Evolutionary conservation across 1,140 invertebrate species (phyloP), one percentile per base, ranked within the genome.

Genomic region (Aphelinus certus): DNA sequence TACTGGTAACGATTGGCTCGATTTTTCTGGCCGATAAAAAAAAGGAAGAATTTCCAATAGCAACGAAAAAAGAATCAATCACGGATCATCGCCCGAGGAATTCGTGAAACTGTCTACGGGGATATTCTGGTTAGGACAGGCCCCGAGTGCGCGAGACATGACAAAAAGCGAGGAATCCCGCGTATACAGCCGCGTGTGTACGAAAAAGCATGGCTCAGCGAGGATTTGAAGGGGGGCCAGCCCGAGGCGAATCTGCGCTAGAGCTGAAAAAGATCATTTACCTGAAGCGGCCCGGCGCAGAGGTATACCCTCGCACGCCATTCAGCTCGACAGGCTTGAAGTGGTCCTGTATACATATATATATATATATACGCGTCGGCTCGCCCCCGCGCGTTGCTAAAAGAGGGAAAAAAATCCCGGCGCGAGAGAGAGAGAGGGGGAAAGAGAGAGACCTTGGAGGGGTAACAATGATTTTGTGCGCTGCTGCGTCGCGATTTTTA

Each of bases 211-310:
- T 26, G 26, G 26, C 26, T 26, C 26, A 0, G 26, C 26, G 26
- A 26, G 26, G 26, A 26, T 26, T 26, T 26, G 26, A 26, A 26
- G 26, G 26, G 26, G 26, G 26, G 26, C 26, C 26, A 26, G 55
- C 43, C 49, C 58, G 61, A 48, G 60, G 67, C 55, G 53, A 53
- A 42, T 43, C 2, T 61, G 43, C 58, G 58, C 6, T 46, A 75
- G 73, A 83, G 58, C 82, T 82, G 83, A 80, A 83, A 85, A 84
- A 83, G 82, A 83, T 83, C 80, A 82, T 84, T 82, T 80, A 77
- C 78, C 73, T 76, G 74, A 77, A 78, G 76, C 76, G 73, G 71
- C 71, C 73, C 75, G 69, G 77, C 75, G 77, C 71, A 62, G 79
- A 71, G 79, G 80, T 83, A 47, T 61, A 56, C 64, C 53, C 61